Base-by-base conservation (phyloP, 2,888 invertebrate genomes). In the Mesorhabditis spiculigera region DNA sequence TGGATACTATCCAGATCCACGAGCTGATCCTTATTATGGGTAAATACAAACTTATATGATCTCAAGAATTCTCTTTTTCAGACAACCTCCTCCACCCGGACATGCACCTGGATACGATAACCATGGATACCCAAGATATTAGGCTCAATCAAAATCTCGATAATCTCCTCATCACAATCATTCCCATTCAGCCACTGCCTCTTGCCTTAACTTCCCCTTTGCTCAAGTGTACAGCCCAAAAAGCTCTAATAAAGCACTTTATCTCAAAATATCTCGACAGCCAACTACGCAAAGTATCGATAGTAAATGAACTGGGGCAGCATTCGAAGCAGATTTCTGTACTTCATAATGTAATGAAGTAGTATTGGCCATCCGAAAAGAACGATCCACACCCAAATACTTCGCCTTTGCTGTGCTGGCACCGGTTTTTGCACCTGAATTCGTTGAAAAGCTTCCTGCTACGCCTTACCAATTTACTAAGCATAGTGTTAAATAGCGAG, bases 391-490 rank as follows among this genome's bases (percentile, higher is more conserved):
- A 10, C 8, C n/a, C n/a, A 13, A 13, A n/a, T 13, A 13, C n/a
- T 10, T 50, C 10, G n/a, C n/a, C 58, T 50, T 50, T 50, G 8
- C n/a, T n/a, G 58, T n/a, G 8, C 58, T 50, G 10, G 58, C 58
- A 50, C n/a, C 58, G 8, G 58, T 13, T 50, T 50, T n/a, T 50
- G 8, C n/a, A n/a, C 58, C 58, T 50, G n/a, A 50, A 50, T 28
- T 28, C 28, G 28, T 28, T 28, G 28, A 28, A 28, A 28, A 28
- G 28, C 28, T 28, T 28, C 28, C 28, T 28, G 28, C 28, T 28
- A 28, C 28, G 28, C 28, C 70, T 70, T 16, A 67, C 70, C n/a
- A 58, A 8, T 68, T 75, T 77, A 63, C 73, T 75, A 71, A 77
- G 71, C 42, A 77, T 28, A 28, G 45, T 64, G 8, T 73, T 62